Conservation (phyloP, 1,140 invertebrate genomes). For the Cydia amplana region DNA sequence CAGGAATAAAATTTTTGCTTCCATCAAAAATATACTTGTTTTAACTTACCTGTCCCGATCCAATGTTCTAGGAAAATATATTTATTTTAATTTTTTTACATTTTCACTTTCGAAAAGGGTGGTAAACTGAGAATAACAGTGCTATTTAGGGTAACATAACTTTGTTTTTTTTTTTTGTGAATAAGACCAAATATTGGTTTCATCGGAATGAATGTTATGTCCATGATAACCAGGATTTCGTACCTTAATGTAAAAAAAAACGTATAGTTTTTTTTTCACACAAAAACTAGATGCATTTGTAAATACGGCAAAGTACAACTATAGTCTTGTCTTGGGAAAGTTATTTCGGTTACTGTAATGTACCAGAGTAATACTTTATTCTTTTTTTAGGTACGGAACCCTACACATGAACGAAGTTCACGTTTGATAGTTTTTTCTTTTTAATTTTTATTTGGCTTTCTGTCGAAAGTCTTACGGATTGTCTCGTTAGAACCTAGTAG, state of each 20-base stretch:
- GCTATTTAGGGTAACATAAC: constrained; percentile 45
- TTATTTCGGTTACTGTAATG: background rate
- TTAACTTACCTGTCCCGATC: constrained; percentile 20
- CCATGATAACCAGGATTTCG: constrained; percentile 36
- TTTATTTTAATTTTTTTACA: background rate
- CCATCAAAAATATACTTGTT: constrained; percentile 31
- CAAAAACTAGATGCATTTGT: constrained; percentile 9
- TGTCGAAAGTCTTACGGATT: constrained; percentile 58
- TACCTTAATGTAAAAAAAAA: background rate
- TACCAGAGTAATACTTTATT: background rate
- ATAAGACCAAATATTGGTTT: constrained; percentile 72
- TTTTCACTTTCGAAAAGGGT: background rate
- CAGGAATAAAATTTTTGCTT: constrained; percentile 30
- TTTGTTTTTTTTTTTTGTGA: constrained; percentile 41
- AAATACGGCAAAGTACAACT: constrained; percentile 50
- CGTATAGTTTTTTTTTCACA: background rate
- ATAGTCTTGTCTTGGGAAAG: constrained; percentile 55
- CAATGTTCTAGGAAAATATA: constrained; percentile 15
- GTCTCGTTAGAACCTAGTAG: constrained; percentile 72
- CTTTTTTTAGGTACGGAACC: constrained; percentile 12
- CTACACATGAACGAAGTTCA: constrained; percentile 9
- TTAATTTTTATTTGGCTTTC: constrained; percentile 63
- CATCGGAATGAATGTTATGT: constrained; percentile 57
- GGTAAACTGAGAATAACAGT: constrained; percentile 30
- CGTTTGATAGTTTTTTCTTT: constrained; percentile 37